These are phyloP conservation scores for Xyrauchen texanus DNA, from an alignment of 2,113 vertebrate species.

Conservation along the genomic window DNA sequence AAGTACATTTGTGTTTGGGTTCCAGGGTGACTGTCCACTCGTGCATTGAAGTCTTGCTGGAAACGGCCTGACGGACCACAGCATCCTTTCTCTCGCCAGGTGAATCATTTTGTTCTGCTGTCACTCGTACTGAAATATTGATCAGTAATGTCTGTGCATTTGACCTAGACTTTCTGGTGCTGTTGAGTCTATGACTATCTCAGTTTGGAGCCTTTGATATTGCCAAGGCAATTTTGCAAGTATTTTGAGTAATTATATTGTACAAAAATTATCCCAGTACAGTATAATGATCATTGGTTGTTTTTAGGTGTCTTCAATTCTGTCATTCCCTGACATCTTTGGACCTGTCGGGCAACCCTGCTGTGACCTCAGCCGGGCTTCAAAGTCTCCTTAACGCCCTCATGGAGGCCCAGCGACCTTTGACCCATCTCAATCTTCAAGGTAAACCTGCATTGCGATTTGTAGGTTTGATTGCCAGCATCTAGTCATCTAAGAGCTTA, in stretches of 20 bases:
- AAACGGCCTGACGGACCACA: slow-evolving; percentile 73
- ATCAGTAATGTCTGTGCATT: too few species aligned
- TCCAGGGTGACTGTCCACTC: slow-evolving; percentile 71
- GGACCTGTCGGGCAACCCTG: slow-evolving; percentile 82
- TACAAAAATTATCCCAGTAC: too few species aligned
- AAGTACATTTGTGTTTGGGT: not conserved
- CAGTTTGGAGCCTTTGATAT: too few species aligned
- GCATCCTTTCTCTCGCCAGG: slow-evolving; percentile 70
- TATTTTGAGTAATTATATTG: not conserved
- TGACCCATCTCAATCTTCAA: slow-evolving; percentile 74
- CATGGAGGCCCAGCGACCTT: slow-evolving; percentile 56
- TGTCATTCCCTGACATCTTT: slow-evolving; percentile 77
- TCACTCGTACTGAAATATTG: too few species aligned
- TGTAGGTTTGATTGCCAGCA: not conserved
- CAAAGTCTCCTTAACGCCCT: slow-evolving; percentile 70
- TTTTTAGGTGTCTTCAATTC: slow-evolving; percentile 71
- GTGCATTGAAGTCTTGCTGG: slow-evolving; percentile 74
- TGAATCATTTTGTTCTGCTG: slow-evolving; percentile 48
- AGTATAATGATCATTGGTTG: not conserved
- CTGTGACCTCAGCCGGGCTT: slow-evolving; percentile 71
- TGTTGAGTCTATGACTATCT: too few species aligned
- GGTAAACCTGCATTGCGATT: slow-evolving; percentile 56
- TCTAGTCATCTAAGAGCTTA: too few species aligned
- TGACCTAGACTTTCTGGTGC: too few species aligned
- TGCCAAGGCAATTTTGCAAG: too few species aligned